phyloP scores from a whole-genome alignment of 2,888 invertebrate genomes.

The Trachelus stipa region DNA sequence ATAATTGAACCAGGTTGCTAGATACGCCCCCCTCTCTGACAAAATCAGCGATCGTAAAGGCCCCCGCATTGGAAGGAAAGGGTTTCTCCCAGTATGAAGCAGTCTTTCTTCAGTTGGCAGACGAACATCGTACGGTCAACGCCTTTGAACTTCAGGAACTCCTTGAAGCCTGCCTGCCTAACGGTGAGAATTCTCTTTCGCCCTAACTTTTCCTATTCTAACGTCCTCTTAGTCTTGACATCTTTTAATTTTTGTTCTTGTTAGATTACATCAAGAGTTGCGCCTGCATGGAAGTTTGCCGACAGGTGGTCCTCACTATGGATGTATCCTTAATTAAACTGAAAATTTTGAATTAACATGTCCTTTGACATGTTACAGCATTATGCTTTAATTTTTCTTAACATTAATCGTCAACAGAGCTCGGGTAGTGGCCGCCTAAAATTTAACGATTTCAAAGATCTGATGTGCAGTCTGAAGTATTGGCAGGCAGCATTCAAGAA shows the following conservation, averaged over 20 bases:
- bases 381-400: not conserved
- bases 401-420: slow-evolving; percentile 67
- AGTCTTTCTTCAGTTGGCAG: slow-evolving; percentile 89
- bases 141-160: slow-evolving; percentile 92
- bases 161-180: slow-evolving; percentile 89
- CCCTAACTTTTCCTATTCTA: not conserved
- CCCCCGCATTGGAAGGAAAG: slow-evolving; percentile 78
- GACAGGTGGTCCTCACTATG: slow-evolving; percentile 88
- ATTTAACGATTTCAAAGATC: slow-evolving; percentile 87
- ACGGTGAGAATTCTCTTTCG: slow-evolving; percentile 68
- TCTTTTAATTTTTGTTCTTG: slow-evolving; percentile 36
- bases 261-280: slow-evolving; percentile 93
- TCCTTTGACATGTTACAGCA: not conserved
- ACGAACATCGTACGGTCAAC: slow-evolving; percentile 90
- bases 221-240: not conserved
- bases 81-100: slow-evolving; percentile 89
- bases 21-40: slow-evolving; percentile 75
- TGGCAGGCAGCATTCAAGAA: slow-evolving; percentile 93
- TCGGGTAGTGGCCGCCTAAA: slow-evolving; percentile 84
- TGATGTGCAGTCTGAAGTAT: slow-evolving; percentile 90
- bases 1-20: slow-evolving; percentile 65
- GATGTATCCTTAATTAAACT: slow-evolving; percentile 77
- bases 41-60: slow-evolving; percentile 82
- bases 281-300: slow-evolving; percentile 90
- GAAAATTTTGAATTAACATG: not conserved